Evolutionary conservation across 2,888 invertebrate genomes (phyloP).

Genomic region (Clivina fossor): DNA sequence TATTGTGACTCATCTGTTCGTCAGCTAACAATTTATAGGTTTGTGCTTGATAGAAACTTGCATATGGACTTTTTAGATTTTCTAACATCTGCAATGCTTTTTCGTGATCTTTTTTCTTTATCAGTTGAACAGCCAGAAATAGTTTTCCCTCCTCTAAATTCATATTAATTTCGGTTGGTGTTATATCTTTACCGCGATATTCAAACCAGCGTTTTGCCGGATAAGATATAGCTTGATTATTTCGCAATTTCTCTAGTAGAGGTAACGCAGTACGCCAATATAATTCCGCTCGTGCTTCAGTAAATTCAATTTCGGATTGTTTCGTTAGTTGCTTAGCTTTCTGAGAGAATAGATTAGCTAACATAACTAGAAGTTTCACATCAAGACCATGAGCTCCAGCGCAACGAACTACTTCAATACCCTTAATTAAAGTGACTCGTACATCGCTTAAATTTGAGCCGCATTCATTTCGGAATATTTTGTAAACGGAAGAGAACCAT

Average conservation of each 20-base stretch:
- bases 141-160: slow-evolving; percentile 75
- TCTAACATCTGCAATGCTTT: slow-evolving; percentile 74
- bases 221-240: slow-evolving; percentile 61
- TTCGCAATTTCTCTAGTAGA: slow-evolving; percentile 69
- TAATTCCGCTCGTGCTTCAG: slow-evolving; percentile 69
- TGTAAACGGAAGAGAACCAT: slow-evolving; percentile 74
- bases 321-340: slow-evolving; percentile 55
- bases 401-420: slow-evolving; percentile 81
- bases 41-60: slow-evolving; percentile 75
- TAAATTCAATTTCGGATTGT: slow-evolving; percentile 58
- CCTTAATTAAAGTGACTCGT: slow-evolving; percentile 72
- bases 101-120: slow-evolving; percentile 73
- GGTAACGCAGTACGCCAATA: slow-evolving; percentile 78
- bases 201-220: slow-evolving; percentile 66
- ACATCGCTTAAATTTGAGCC: slow-evolving; percentile 66
- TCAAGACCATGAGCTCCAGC: slow-evolving; percentile 81
- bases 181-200: slow-evolving; percentile 61
- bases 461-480: slow-evolving; percentile 64
- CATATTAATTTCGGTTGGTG: slow-evolving; percentile 55
- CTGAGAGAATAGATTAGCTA: slow-evolving; percentile 70
- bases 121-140: slow-evolving; percentile 67
- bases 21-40: slow-evolving; percentile 75
- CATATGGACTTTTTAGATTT: slow-evolving; percentile 72
- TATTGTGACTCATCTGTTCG: slow-evolving; percentile 59
- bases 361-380: slow-evolving; percentile 69